These are phyloP conservation scores for Polietes domitor DNA, from an alignment of 2,888 invertebrate species.

Conservation along the genomic window DNA sequence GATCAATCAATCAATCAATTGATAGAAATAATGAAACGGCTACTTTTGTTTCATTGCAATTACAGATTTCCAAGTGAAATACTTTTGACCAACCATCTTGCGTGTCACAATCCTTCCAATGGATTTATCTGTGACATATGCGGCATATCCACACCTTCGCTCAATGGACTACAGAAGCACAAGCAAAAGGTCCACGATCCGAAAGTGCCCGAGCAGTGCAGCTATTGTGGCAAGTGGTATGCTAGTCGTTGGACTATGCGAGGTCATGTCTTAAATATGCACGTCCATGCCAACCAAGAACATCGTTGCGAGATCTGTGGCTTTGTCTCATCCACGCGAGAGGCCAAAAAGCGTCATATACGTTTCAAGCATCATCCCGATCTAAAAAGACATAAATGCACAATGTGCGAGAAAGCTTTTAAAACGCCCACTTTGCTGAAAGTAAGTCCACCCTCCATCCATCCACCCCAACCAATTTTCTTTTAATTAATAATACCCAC, in stretches of 20 bases:
- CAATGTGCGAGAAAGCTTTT: slow-evolving; percentile 75
- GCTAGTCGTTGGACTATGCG: background rate
- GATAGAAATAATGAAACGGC: too few species aligned
- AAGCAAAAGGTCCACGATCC: slow-evolving; percentile 7
- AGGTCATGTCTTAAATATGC: slow-evolving; percentile 13
- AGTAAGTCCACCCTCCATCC: slow-evolving; percentile 70
- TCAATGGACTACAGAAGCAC: background rate
- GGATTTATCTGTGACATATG: background rate
- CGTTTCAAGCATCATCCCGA: slow-evolving; percentile 74
- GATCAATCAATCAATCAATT: too few species aligned
- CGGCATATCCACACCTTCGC: background rate
- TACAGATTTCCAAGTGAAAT: slow-evolving; percentile 18
- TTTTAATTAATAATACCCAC: too few species aligned
- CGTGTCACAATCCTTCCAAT: slow-evolving; percentile 1
- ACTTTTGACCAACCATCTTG: background rate
- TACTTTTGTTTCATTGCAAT: background rate
- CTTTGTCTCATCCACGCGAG: slow-evolving; percentile 71
- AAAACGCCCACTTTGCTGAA: slow-evolving; percentile 71
- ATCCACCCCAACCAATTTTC: slow-evolving; percentile 59
- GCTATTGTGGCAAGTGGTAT: slow-evolving; percentile 2
- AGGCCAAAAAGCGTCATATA: slow-evolving; percentile 73
- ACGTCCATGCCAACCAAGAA: background rate
- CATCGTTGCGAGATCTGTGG: slow-evolving; percentile 21
- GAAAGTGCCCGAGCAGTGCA: background rate
- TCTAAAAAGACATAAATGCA: slow-evolving; percentile 74